Percentiles rank a stretch among this genome's conserved stretches.
These are phyloP conservation scores for Marmota monax DNA, from an alignment of 2,113 vertebrate genomes.

Conservation along the genomic window DNA sequence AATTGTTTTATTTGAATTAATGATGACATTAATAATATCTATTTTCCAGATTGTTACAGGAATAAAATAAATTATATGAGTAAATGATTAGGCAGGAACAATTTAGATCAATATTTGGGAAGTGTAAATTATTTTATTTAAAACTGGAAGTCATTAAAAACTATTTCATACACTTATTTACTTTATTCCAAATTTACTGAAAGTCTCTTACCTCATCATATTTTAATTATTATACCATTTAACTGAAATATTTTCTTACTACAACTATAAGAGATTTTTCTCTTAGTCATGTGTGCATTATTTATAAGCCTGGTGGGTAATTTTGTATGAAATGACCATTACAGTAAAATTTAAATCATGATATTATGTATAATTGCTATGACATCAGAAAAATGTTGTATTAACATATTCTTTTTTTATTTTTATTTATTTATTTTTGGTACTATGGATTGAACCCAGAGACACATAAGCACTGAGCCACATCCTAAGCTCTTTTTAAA, in stretches of 20 bases:
- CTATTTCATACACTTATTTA: neutral
- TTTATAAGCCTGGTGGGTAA: neutral
- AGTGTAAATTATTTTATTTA: neutral
- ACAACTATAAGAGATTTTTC: neutral
- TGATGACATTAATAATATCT: neutral
- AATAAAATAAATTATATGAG: neutral
- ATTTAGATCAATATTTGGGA: neutral
- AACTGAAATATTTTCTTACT: neutral
- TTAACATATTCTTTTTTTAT: neutral
- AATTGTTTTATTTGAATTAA: neutral
- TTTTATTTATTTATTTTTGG: too few relatives aligned
- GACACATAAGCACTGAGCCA: too few relatives aligned
- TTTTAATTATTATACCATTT: neutral
- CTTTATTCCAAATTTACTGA: neutral
- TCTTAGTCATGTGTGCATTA: neutral
- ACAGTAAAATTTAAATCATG: neutral
- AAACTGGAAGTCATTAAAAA: neutral
- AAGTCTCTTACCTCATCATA: neutral
- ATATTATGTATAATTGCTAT: neutral
- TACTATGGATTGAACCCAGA: too few relatives aligned
- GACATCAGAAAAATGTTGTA: neutral
- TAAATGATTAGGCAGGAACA: neutral
- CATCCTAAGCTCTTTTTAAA: too few relatives aligned
- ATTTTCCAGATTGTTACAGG: neutral
- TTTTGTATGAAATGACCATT: neutral